phyloP scores from a whole-genome alignment of 2,797 vertebrate species.

The Gephyroberyx darwinii region DNA sequence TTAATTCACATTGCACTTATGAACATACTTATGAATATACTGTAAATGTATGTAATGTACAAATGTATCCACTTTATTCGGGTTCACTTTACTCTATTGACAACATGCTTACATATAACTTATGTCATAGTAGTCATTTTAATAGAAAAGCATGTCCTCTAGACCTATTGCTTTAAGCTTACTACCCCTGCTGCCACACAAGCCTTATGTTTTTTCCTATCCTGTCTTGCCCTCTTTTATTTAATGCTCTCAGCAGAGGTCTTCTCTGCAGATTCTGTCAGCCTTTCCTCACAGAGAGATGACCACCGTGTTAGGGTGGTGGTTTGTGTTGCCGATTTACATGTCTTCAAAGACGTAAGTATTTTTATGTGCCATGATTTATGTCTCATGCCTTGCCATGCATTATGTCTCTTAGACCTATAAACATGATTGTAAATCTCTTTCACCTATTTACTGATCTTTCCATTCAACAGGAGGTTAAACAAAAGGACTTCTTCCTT shows the following conservation, averaged over 20 bases:
- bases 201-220: neutral
- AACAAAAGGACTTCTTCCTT: conserved; percentile 95
- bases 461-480: conserved; percentile 85
- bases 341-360: conserved; percentile 94
- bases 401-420: neutral
- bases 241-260: conserved; percentile 77
- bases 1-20: too few relatives aligned
- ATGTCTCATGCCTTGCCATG: neutral
- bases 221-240: neutral
- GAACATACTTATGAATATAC: too few relatives aligned
- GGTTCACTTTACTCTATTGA: too few relatives aligned
- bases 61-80: too few relatives aligned
- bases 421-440: neutral
- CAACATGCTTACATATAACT: too few relatives aligned
- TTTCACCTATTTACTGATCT: neutral
- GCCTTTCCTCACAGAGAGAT: conserved; percentile 85
- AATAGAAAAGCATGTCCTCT: too few relatives aligned
- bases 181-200: neutral
- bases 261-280: conserved; percentile 85
- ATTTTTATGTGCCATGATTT: neutral
- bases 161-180: neutral
- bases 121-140: too few relatives aligned
- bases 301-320: conserved; percentile 90
- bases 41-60: too few relatives aligned
- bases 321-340: conserved; percentile 89